Evolutionary conservation across 2,113 vertebrate species (phyloP).

Genomic region (Kobus ellipsiprymnus): DNA sequence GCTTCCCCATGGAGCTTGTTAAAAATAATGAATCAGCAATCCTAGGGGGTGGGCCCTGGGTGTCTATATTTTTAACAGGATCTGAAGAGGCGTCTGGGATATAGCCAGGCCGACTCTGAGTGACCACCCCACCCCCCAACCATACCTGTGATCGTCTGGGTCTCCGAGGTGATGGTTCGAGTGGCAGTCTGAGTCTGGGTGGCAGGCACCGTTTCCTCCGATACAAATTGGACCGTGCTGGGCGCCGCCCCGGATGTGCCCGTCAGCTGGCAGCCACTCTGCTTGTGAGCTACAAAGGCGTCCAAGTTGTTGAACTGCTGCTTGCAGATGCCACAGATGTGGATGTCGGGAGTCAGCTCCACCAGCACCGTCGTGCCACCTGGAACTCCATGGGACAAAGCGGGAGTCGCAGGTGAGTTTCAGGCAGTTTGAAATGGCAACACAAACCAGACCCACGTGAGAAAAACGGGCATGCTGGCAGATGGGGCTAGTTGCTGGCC

Average conservation of each 20-base stretch:
- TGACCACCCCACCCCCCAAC: fast-evolving
- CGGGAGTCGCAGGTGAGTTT: neutral
- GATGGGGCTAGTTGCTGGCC: neutral
- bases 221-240: conserved; percentile 81
- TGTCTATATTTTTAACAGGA: neutral
- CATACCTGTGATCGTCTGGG: conserved; percentile 87
- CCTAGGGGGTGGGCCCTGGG: neutral
- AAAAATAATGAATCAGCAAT: conserved; percentile 32
- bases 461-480: neutral
- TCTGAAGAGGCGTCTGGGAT: neutral
- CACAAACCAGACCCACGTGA: neutral
- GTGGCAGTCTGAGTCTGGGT: conserved; percentile 70
- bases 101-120: neutral
- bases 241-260: conserved; percentile 73
- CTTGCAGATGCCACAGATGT: conserved; percentile 98
- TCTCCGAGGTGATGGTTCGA: conserved; percentile 81
- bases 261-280: conserved; percentile 89
- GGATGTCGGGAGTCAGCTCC: conserved; percentile 94
- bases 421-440: neutral
- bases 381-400: conserved; percentile 66
- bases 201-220: conserved; percentile 75
- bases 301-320: conserved; percentile 96
- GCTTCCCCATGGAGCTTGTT: conserved; percentile 43
- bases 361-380: conserved; percentile 87
- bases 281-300: conserved; percentile 93